These are phyloP conservation scores for Lytechinus pictus DNA, from an alignment of 35 echinoderm and acorn worm genomes.

Conservation along the genomic window DNA sequence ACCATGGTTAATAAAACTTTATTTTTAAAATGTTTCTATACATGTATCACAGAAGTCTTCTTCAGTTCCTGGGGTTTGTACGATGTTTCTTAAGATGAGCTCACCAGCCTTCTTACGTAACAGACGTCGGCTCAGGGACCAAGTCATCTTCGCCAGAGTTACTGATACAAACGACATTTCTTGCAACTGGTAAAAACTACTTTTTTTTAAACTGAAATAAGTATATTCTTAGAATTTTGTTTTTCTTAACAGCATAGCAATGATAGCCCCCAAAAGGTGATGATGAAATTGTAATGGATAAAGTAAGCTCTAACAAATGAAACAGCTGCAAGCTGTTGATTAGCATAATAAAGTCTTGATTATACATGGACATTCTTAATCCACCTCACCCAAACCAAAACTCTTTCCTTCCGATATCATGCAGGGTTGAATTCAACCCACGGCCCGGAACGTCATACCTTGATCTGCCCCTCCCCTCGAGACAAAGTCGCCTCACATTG, in stretches of 20 bases:
- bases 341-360: too few species aligned
- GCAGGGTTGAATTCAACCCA: background rate
- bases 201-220: too few species aligned
- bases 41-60: background rate
- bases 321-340: too few species aligned
- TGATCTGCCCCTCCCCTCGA: background rate
- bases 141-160: background rate
- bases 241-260: too few species aligned
- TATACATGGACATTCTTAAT: too few species aligned
- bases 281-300: too few species aligned
- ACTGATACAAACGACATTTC: background rate
- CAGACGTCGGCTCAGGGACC: slow-evolving; percentile 5
- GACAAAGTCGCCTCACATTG: background rate
- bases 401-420: background rate
- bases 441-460: background rate
- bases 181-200: background rate
- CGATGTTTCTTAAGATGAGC: slow-evolving; percentile 3
- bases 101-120: background rate
- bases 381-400: too few species aligned
- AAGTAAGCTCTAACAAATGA: too few species aligned
- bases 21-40: background rate
- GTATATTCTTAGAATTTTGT: too few species aligned
- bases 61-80: slow-evolving; percentile 16
- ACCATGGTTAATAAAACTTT: too few species aligned
- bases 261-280: too few species aligned